phyloP scores from a whole-genome alignment of 1,140 invertebrate species.

The Drosophila kikkawai region DNA sequence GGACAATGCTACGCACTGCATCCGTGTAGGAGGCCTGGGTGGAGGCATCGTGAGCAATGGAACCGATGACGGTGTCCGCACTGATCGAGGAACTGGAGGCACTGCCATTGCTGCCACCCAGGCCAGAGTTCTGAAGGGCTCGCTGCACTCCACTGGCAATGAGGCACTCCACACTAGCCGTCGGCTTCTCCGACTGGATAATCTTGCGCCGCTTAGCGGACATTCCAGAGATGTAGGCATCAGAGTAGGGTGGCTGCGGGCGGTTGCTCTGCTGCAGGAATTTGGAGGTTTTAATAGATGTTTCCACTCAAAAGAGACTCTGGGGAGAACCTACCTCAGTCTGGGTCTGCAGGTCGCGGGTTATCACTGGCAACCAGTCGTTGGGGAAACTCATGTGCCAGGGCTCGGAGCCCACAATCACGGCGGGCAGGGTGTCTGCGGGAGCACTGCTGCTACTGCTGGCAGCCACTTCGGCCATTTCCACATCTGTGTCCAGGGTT shows the following conservation, averaged over 20 bases:
- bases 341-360: conserved; percentile 89
- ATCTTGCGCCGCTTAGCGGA: conserved; percentile 92
- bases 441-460: conserved; percentile 38
- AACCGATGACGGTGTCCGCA: conserved; percentile 59
- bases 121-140: conserved; percentile 86
- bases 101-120: conserved; percentile 82
- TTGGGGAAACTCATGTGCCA: conserved; percentile 87
- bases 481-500: conserved; percentile 63
- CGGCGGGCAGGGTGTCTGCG: conserved; percentile 84
- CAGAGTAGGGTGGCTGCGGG: conserved; percentile 87
- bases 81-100: conserved; percentile 42
- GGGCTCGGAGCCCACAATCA: conserved; percentile 86
- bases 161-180: conserved; percentile 80
- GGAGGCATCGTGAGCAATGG: conserved; percentile 70
- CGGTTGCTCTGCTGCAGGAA: conserved; percentile 27
- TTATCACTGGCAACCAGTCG: conserved; percentile 93
- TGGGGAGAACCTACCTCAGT: conserved; percentile 85
- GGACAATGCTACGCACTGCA: conserved; percentile 65
- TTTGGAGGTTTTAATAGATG: too few species aligned
- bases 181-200: conserved; percentile 86
- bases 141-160: conserved; percentile 86
- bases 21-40: conserved; percentile 74
- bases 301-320: background rate
- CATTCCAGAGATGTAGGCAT: conserved; percentile 93
- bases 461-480: conserved; percentile 66